Conservation (phyloP, 2,113 vertebrate genomes). For the Gila orcuttii region DNA sequence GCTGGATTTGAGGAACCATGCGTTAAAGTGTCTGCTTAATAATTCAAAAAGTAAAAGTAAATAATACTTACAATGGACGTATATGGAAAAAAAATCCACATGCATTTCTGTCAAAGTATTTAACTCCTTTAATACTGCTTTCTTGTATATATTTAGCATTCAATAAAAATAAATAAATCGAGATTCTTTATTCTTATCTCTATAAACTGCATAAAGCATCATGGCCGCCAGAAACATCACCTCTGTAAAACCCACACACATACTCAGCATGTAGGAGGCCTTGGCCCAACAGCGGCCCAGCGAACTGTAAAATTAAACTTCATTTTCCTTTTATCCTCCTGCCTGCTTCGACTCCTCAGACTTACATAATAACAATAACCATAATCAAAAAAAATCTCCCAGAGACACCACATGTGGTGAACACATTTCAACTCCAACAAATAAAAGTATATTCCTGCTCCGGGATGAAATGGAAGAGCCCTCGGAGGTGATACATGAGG, state of each 20-base stretch:
- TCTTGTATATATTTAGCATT: not conserved
- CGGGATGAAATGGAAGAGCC: not conserved
- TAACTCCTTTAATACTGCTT: not conserved
- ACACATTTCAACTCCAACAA: not conserved
- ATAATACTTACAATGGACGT: not conserved
- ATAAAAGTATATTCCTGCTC: not conserved
- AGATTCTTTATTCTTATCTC: not conserved
- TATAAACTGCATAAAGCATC: constrained; percentile 1
- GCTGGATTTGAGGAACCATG: too few relatives aligned
- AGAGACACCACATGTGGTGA: constrained; percentile 62
- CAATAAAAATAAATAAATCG: not conserved
- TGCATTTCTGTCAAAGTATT: not conserved
- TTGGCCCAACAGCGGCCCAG: constrained; percentile 61
- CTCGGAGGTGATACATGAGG: constrained; percentile 12
- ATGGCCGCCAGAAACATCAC: not conserved
- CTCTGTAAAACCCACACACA: not conserved
- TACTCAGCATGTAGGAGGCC: constrained; percentile 2
- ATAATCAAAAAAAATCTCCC: constrained; percentile 60
- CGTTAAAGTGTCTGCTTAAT: not conserved
- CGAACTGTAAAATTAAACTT: constrained; percentile 82
- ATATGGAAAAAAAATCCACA: not conserved
- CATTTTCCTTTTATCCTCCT: constrained; percentile 63
- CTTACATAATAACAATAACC: constrained; percentile 69
- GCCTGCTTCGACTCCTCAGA: constrained; percentile 66
- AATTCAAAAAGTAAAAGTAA: not conserved